Base-by-base conservation (phyloP, 2,797 vertebrate species). In the Tenualosa ilisha region DNA sequence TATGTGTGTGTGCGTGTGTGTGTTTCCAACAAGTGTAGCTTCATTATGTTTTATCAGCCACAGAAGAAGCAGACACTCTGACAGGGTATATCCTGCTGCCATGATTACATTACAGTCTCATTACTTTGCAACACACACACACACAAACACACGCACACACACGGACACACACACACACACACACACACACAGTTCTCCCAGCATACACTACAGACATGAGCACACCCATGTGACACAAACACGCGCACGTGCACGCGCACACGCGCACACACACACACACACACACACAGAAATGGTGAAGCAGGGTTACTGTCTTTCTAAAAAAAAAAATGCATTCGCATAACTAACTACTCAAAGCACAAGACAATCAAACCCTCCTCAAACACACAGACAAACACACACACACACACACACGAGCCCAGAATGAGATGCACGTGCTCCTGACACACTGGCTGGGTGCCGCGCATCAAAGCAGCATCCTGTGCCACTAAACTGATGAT, bases 71-170 rank as follows among this genome's bases (percentile, higher is more conserved):
- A 88, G 88, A 84, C 84, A 88, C 72, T 85, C 87, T 86, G 85
- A 89, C 90, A 86, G 83, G 86, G 87, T 88, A 91, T 88, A 89
- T 92, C 90, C 89, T 89, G 91, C 84, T 72, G 85, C 87, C 90
- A 88, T 90, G 89, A 90, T 89, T 92, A 89, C 85, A 89, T 83
- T 88, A 90, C 85, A 54, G 88, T 83, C 85, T 65, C 89, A 91
- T 91, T 91, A 90, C 87, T 91, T 82, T 82, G 85, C 84, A 54
- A 86, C 88, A 86, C 75, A 83, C 85, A 84, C 85, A 85, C 85
- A 86, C 82, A 82, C 84, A 86, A 79, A 82, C 84, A 37, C 7
- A 79, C 49, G 75, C 50, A 54, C 68, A 56, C 3, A 40, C 26
- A 72, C 26, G 17, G 31, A 72, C 26, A 40, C 65, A 68, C 12